A percentile compares a stretch with the other conserved stretches of the same genome.
These are phyloP conservation scores for Silurus lanzhouensis DNA, from an alignment of 2,797 vertebrate genomes.

Conservation along the genomic window DNA sequence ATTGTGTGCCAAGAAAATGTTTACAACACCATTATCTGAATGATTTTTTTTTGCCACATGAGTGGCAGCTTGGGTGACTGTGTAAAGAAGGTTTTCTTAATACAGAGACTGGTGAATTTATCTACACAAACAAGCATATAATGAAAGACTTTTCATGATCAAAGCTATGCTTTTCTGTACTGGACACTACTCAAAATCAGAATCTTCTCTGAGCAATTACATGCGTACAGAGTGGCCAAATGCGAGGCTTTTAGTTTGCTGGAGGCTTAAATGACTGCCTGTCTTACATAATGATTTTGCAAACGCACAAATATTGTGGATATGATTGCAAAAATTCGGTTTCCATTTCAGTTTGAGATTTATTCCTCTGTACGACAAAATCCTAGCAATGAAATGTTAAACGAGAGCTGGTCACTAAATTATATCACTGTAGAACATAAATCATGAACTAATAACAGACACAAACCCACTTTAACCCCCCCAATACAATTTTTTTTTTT, in stretches of 20 bases:
- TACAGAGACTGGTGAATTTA: neutral
- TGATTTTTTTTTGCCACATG: neutral
- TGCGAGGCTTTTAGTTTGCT: neutral
- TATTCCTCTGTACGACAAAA: neutral
- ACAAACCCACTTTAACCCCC: neutral
- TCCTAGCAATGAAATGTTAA: neutral
- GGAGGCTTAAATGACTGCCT: neutral
- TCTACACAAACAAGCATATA: neutral
- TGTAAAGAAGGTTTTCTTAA: neutral
- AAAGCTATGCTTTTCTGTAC: conserved; percentile 3
- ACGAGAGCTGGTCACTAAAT: neutral
- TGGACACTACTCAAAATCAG: neutral
- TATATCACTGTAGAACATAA: neutral
- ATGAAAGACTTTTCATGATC: neutral
- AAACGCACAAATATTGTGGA: neutral
- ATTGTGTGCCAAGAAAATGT: conserved; percentile 2
- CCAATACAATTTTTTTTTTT: neutral
- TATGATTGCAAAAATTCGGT: neutral
- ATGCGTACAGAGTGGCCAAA: neutral
- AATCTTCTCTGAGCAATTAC: conserved; percentile 4
- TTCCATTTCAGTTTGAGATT: neutral
- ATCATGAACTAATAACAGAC: neutral
- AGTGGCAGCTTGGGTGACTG: neutral
- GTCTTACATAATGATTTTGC: conserved; percentile 17
- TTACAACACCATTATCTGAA: neutral